Conservation (phyloP, 2,888 invertebrate genomes). For the Leucophora obtusa region DNA sequence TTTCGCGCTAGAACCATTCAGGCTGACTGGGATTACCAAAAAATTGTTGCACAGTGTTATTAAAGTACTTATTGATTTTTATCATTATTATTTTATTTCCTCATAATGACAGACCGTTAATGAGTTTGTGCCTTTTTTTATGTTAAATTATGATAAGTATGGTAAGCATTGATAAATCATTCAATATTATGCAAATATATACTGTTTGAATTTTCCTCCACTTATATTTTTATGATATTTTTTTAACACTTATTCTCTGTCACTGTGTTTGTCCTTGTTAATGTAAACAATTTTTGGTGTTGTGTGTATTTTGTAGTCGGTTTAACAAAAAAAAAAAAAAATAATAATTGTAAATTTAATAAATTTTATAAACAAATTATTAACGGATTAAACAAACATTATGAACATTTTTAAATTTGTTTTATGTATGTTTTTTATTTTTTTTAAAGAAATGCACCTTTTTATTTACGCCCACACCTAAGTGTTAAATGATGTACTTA, state of each 20-base stretch:
- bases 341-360: neutral
- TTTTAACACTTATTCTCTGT: slow-evolving; percentile 8
- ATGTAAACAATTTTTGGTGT: neutral
- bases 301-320: neutral
- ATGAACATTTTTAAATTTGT: neutral
- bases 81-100: slow-evolving; percentile 9
- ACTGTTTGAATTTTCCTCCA: neutral
- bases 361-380: slow-evolving; percentile 21
- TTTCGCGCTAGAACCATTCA: no score
- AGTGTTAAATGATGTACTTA: no score
- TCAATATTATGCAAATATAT: slow-evolving; percentile 48
- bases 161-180: slow-evolving; percentile 38
- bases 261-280: neutral
- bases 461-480: no score
- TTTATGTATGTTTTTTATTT: neutral
- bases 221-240: neutral
- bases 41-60: no score
- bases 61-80: neutral
- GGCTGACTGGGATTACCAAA: no score
- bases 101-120: slow-evolving; percentile 28
- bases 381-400: slow-evolving; percentile 1
- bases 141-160: slow-evolving; percentile 31
- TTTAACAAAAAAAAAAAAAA: no score
- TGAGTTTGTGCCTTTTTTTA: slow-evolving; percentile 26
- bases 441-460: neutral